These are phyloP conservation scores for Antedon bifida DNA, from an alignment of 35 echinoderm and acorn worm species.

Conservation along the genomic window DNA sequence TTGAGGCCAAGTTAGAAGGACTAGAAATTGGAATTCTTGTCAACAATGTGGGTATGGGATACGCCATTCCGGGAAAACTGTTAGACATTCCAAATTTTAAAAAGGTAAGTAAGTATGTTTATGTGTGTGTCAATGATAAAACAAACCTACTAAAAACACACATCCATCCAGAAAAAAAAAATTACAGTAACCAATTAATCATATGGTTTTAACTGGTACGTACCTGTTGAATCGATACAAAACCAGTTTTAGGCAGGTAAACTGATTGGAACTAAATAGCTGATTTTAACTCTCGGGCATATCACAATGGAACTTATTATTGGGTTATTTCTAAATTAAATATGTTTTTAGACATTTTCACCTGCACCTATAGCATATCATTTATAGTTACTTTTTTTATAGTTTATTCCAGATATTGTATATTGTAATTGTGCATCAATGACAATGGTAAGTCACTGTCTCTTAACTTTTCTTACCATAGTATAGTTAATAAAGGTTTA, in stretches of 20 bases:
- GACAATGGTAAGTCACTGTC: slow-evolving; percentile 43
- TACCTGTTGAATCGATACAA: no score
- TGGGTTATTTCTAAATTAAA: neutral
- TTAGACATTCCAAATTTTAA: slow-evolving; percentile 33
- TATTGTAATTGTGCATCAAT: slow-evolving; percentile 49
- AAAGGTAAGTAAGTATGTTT: slow-evolving; percentile 26
- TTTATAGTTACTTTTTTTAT: neutral
- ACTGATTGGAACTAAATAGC: no score
- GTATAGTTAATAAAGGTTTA: no score
- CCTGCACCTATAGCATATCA: neutral
- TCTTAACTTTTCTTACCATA: no score
- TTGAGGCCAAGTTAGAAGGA: slow-evolving; percentile 28
- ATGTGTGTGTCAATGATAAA: neutral
- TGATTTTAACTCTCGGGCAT: no score
- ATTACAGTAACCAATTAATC: no score
- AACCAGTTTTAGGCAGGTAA: no score
- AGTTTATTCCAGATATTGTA: slow-evolving; percentile 50
- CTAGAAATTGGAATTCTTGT: slow-evolving; percentile 68
- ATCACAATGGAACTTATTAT: no score
- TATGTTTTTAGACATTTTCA: neutral
- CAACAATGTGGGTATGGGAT: slow-evolving; percentile 90
- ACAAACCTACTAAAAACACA: neutral
- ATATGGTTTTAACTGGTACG: no score
- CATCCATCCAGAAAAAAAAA: no score
- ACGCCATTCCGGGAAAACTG: slow-evolving; percentile 42